These are phyloP conservation scores for Calephelis nemesis DNA, from an alignment of 1,140 invertebrate species.

Conservation along the genomic window DNA sequence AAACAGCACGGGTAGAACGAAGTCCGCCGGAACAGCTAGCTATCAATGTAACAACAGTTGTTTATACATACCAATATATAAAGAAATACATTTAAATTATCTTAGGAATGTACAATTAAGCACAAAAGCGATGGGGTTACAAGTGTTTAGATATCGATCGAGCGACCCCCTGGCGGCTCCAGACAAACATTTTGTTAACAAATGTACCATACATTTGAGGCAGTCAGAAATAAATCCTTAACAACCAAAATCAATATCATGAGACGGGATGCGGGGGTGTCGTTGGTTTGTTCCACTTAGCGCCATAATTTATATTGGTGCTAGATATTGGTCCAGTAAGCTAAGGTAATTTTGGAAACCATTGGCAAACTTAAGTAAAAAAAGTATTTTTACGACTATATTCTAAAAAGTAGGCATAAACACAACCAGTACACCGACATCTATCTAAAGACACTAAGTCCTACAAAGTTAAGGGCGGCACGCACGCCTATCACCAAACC, in stretches of 20 bases:
- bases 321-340: too few relatives aligned
- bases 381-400: too few relatives aligned
- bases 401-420: too few relatives aligned
- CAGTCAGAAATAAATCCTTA: constrained; percentile 57
- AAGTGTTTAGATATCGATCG: constrained; percentile 19
- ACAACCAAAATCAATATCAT: constrained; percentile 63
- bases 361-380: too few relatives aligned
- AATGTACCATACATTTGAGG: constrained; percentile 29
- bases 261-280: constrained; percentile 38
- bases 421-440: too few relatives aligned
- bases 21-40: too few relatives aligned
- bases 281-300: constrained; percentile 37
- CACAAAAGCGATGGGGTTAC: neutral
- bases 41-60: too few relatives aligned
- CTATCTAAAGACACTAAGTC: too few relatives aligned
- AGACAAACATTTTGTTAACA: constrained; percentile 27
- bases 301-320: neutral
- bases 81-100: neutral
- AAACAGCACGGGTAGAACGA: too few relatives aligned
- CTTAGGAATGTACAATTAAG: constrained; percentile 6
- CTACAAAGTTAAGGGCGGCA: too few relatives aligned
- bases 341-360: too few relatives aligned
- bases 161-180: constrained; percentile 18
- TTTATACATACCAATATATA: neutral
- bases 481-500: too few relatives aligned